These are phyloP conservation scores for Babyrousa celebensis DNA, from an alignment of 2,797 vertebrate species.

Conservation along the genomic window DNA sequence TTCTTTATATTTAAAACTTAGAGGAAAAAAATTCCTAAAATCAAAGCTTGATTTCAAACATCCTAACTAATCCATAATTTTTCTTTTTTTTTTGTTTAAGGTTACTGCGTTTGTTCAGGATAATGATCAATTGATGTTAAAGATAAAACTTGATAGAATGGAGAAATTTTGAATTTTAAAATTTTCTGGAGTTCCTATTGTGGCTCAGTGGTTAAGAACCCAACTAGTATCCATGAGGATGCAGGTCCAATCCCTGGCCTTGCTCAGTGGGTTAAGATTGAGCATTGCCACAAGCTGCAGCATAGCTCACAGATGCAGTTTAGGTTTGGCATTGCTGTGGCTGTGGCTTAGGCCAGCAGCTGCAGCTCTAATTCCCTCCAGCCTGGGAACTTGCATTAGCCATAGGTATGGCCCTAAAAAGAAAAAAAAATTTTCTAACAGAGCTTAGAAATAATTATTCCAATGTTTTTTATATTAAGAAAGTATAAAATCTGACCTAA, in stretches of 20 bases:
- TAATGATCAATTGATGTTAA: not conserved
- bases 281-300: too few relatives aligned
- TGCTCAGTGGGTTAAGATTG: too few relatives aligned
- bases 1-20: not conserved
- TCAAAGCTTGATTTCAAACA: constrained; percentile 25
- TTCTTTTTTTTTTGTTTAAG: not conserved
- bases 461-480: not conserved
- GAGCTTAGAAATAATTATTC: constrained; percentile 11
- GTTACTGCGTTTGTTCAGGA: not conserved
- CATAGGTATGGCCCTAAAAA: too few relatives aligned
- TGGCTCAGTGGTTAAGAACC: too few relatives aligned
- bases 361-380: too few relatives aligned
- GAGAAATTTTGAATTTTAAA: not conserved
- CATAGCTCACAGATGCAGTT: too few relatives aligned
- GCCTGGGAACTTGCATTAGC: too few relatives aligned
- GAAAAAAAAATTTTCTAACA: not conserved
- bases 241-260: too few relatives aligned
- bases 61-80: not conserved
- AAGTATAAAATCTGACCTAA: constrained; percentile 28
- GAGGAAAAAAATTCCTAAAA: not conserved
- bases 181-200: not conserved
- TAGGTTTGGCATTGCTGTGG: too few relatives aligned
- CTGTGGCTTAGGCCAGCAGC: too few relatives aligned
- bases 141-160: constrained; percentile 36
- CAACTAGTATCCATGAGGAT: too few relatives aligned